These are phyloP conservation scores for Peromyscus melanophrys DNA, from an alignment of 2,797 vertebrate genomes.

Conservation along the genomic window DNA sequence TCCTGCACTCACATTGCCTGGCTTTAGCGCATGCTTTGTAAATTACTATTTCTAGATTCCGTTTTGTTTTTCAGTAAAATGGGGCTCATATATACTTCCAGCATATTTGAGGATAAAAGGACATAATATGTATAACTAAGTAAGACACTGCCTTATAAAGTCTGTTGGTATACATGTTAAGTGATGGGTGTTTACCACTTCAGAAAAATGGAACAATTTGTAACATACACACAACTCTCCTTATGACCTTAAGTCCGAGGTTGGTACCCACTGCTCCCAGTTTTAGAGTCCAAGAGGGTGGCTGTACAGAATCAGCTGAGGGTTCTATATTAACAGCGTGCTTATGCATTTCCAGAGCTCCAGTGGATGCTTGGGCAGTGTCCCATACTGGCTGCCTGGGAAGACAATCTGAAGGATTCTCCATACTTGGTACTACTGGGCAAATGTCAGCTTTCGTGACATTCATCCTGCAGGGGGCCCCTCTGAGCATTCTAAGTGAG, in stretches of 20 bases:
- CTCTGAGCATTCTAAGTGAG: constrained; percentile 31
- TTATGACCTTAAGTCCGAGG: background rate
- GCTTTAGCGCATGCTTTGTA: background rate
- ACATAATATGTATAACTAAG: background rate
- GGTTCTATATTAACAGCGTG: background rate
- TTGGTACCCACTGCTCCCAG: background rate
- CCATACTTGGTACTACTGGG: background rate
- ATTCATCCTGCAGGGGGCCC: background rate
- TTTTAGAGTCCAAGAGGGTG: background rate
- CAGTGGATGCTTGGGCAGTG: background rate
- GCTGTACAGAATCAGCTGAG: background rate
- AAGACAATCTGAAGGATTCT: background rate
- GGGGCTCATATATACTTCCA: background rate
- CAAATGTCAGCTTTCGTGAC: background rate
- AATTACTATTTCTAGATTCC: background rate
- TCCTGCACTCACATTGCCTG: background rate
- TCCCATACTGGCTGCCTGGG: background rate
- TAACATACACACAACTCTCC: background rate
- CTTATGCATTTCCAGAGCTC: background rate
- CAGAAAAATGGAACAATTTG: background rate
- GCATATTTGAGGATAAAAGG: constrained; percentile 2
- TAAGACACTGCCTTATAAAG: background rate
- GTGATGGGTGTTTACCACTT: background rate
- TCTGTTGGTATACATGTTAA: background rate
- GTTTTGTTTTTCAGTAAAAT: background rate